These are phyloP conservation scores for Anthonomus grandis DNA, from an alignment of 1,140 invertebrate genomes.

Conservation along the genomic window DNA sequence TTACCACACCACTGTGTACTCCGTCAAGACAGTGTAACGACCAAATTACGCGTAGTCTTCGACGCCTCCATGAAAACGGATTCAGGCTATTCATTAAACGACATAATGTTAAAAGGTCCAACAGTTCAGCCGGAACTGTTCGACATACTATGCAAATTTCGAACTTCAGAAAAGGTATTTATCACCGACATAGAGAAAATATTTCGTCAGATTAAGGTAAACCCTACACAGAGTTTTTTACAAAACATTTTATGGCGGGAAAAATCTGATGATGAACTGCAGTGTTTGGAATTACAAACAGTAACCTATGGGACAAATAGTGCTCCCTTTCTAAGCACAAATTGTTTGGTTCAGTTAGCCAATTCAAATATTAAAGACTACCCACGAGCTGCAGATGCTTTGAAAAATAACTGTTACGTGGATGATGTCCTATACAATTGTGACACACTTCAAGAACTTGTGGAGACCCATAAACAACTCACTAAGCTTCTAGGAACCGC, in stretches of 20 bases:
- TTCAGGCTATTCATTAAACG: conserved; percentile 40
- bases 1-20: conserved; percentile 49
- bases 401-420: conserved; percentile 23
- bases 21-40: conserved; percentile 34
- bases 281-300: conserved; percentile 40
- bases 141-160: conserved; percentile 44
- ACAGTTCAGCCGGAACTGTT: conserved; percentile 46
- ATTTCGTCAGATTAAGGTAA: conserved; percentile 45
- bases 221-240: conserved; percentile 32
- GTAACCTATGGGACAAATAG: conserved; percentile 45
- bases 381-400: conserved; percentile 33
- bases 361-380: conserved; percentile 27
- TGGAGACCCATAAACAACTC: background rate
- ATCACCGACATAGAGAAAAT: conserved; percentile 47
- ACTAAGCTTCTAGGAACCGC: background rate
- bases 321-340: conserved; percentile 39
- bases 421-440: conserved; percentile 28
- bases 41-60: conserved; percentile 44
- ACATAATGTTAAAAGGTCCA: conserved; percentile 39
- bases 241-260: conserved; percentile 48
- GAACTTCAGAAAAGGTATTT: conserved; percentile 37
- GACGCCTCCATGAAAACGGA: conserved; percentile 41
- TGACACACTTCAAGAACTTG: background rate
- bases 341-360: conserved; percentile 38
- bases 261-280: conserved; percentile 24